Evolutionary conservation across 2,113 vertebrate genomes (phyloP).

Genomic region (Tringa solitaria): DNA sequence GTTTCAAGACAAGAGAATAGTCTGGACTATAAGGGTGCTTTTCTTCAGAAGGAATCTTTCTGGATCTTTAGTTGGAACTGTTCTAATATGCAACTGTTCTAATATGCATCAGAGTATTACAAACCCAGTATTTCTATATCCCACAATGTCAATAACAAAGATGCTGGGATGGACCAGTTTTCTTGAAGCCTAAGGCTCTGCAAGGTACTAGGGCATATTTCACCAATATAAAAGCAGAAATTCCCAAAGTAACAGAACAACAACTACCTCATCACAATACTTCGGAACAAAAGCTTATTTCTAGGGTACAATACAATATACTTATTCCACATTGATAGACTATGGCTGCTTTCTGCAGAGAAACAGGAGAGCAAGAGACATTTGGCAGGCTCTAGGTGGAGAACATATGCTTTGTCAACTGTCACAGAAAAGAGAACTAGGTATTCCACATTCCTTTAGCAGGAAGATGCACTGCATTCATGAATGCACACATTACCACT

Average conservation of each 20-base stretch:
- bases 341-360: neutral
- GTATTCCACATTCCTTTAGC: neutral
- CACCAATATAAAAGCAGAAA: neutral
- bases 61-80: neutral
- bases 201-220: neutral
- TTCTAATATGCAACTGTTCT: neutral
- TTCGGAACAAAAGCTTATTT: neutral
- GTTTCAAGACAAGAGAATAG: neutral
- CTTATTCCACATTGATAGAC: fast-evolving
- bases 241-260: neutral
- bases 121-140: neutral
- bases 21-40: neutral
- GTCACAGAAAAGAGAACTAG: neutral
- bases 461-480: neutral
- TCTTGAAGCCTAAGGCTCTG: neutral
- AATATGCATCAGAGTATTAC: neutral
- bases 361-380: neutral
- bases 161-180: neutral
- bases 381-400: neutral
- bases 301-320: neutral
- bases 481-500: neutral
- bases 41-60: neutral
- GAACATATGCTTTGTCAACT: neutral
- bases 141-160: neutral
- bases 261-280: neutral